A percentile compares a stretch with the other conserved stretches of the same genome.
Evolutionary conservation across 2,113 vertebrate genomes (phyloP).

Genomic region (Sterna hirundo): DNA sequence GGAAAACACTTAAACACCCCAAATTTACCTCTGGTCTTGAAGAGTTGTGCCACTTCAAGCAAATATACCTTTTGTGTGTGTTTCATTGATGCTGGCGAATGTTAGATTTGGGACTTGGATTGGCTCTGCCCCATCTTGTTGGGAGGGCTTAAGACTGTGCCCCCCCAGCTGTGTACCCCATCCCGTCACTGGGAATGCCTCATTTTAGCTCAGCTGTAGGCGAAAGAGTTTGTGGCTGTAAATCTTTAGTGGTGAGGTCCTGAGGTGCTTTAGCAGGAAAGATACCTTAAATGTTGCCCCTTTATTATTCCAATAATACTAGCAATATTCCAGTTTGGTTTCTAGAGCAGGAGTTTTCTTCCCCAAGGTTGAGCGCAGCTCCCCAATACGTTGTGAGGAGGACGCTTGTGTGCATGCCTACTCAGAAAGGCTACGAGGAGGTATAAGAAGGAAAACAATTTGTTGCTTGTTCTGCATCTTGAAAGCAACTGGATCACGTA

Average conservation of each 20-base stretch:
- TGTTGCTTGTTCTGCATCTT: neutral
- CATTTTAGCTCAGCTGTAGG: neutral
- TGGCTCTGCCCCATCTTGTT: neutral
- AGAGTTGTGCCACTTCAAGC: rapidly evolving
- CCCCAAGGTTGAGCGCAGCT: neutral
- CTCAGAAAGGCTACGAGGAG: neutral
- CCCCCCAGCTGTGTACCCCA: rapidly evolving
- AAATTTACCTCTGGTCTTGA: neutral
- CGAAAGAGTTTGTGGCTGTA: neutral
- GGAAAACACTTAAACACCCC: neutral
- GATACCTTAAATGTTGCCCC: neutral
- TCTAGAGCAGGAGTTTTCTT: neutral
- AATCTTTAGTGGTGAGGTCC: neutral
- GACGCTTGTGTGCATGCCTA: neutral
- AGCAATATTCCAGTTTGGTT: neutral
- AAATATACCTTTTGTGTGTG: no score
- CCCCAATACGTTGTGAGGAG: rapidly evolving
- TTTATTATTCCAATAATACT: neutral
- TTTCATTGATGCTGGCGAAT: neutral
- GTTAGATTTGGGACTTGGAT: neutral
- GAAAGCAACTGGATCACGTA: neutral
- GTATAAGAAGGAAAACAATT: neutral
- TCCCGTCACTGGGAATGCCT: neutral
- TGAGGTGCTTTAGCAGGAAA: neutral
- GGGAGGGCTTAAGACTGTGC: neutral